These are phyloP conservation scores for Tylochromis polylepis DNA, from an alignment of 2,113 vertebrate genomes.

Conservation along the genomic window DNA sequence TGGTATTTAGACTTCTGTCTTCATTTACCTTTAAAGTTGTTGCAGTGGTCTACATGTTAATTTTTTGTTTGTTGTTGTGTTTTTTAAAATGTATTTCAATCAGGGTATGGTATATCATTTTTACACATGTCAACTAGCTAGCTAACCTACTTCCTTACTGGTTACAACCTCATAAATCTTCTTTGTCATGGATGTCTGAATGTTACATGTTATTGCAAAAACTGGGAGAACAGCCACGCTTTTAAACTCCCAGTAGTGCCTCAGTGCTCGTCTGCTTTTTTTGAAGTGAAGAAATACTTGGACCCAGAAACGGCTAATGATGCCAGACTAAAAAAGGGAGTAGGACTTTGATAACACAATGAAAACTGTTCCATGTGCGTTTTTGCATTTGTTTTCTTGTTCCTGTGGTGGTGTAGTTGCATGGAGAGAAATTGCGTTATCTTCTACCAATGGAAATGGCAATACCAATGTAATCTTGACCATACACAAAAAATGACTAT, in stretches of 20 bases:
- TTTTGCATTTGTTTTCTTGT: background rate
- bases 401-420: background rate
- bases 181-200: background rate
- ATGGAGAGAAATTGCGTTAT: background rate
- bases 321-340: background rate
- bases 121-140: background rate
- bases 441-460: background rate
- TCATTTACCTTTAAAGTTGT: background rate
- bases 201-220: background rate
- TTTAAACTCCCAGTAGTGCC: background rate
- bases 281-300: background rate
- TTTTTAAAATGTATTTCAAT: background rate
- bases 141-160: background rate
- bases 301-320: background rate
- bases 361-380: background rate
- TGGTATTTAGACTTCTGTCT: background rate
- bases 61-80: background rate
- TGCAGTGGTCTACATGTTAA: background rate
- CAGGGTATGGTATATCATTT: background rate
- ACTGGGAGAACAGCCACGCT: background rate
- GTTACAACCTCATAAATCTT: too few species aligned
- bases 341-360: background rate
- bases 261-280: background rate
- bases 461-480: background rate
- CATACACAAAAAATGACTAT: background rate